A percentile compares a stretch with the other conserved stretches of the same genome.
phyloP scores from a whole-genome alignment of 2,113 vertebrate genomes.

The Balaeniceps rex region DNA sequence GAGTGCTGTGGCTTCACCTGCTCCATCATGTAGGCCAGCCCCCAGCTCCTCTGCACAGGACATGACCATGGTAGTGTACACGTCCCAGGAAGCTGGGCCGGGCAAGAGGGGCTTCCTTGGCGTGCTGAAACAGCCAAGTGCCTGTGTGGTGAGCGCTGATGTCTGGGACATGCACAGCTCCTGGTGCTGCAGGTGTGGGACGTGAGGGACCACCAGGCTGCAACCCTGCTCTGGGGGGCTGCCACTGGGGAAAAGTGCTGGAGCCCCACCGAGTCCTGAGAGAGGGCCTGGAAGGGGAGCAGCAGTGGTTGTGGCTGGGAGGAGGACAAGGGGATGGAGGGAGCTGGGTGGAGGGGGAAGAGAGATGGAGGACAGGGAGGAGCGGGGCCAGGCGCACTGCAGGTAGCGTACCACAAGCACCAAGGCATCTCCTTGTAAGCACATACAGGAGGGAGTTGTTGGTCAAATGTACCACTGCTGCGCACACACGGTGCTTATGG shows the following conservation, averaged over 20 bases:
- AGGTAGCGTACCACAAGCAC: neutral
- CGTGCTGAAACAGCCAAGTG: neutral
- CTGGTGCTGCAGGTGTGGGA: neutral
- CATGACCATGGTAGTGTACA: neutral
- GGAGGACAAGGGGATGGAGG: neutral
- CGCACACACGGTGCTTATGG: neutral
- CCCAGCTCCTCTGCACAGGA: neutral
- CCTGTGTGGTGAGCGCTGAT: rapidly evolving
- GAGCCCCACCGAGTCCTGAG: neutral
- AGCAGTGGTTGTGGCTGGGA: neutral
- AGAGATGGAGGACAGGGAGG: neutral
- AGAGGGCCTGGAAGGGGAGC: neutral
- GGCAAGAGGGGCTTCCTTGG: neutral
- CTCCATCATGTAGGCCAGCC: constrained; percentile 80
- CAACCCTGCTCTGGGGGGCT: neutral
- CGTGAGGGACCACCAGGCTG: neutral
- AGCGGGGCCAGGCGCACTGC: neutral
- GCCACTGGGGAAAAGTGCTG: neutral
- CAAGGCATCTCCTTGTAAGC: neutral
- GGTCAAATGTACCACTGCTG: neutral
- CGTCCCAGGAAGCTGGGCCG: rapidly evolving
- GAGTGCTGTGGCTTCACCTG: constrained; percentile 90
- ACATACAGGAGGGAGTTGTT: neutral
- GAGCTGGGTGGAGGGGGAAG: neutral
- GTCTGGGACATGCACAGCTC: neutral